phyloP scores from a whole-genome alignment of 2,113 vertebrate genomes.

The Chionomys nivalis region DNA sequence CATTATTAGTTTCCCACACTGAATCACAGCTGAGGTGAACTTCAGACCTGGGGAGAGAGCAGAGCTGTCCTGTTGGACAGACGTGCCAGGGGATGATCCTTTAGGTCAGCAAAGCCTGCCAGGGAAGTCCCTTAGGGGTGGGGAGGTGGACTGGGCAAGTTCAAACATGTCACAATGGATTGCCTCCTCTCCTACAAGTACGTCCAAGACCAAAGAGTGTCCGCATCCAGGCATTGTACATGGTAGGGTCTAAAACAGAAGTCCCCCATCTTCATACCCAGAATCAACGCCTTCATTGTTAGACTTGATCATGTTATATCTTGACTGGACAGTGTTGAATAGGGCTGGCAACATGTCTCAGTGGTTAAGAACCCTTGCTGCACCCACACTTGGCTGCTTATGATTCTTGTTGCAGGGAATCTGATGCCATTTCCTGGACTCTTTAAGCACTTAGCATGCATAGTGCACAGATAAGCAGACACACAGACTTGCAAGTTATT shows the following conservation, averaged over 20 bases:
- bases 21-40: constrained; percentile 48
- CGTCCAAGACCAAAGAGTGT: neutral
- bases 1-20: neutral
- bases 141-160: neutral
- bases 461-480: neutral
- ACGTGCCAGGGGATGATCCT: neutral
- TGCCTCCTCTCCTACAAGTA: neutral
- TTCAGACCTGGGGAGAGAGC: constrained; percentile 15
- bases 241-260: neutral
- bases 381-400: neutral
- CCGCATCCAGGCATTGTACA: neutral
- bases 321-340: neutral
- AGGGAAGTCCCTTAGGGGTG: neutral
- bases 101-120: neutral
- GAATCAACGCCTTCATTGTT: neutral
- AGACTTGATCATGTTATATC: neutral
- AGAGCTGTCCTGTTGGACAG: neutral
- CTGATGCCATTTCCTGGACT: neutral
- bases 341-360: neutral
- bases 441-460: neutral
- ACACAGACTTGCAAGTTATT: neutral
- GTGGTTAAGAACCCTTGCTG: neutral
- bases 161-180: neutral
- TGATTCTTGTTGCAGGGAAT: neutral
- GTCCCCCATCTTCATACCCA: neutral